Conservation (phyloP, 2,113 vertebrate species). For the Tautogolabrus adspersus region DNA sequence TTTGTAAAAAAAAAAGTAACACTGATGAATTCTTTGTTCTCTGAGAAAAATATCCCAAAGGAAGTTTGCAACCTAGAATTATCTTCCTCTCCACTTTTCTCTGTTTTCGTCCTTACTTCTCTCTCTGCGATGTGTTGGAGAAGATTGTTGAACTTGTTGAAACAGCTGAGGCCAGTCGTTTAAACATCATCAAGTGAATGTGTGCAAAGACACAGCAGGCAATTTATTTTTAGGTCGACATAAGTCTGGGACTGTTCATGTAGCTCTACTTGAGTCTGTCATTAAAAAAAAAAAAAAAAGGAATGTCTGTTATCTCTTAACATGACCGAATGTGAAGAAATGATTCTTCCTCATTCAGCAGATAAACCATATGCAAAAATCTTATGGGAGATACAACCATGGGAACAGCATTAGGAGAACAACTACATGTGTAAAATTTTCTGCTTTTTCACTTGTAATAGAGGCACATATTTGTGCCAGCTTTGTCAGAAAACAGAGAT, state of each 20-base stretch:
- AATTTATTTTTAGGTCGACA: constrained; percentile 42
- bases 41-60: constrained; percentile 75
- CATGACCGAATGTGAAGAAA: constrained; percentile 35
- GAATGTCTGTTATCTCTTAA: constrained; percentile 62
- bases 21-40: constrained; percentile 68
- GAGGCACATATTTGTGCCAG: background rate
- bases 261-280: constrained; percentile 38
- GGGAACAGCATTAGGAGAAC: constrained; percentile 7
- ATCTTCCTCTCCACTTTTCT: constrained; percentile 53
- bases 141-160: constrained; percentile 76
- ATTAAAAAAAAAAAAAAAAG: constrained; percentile 46
- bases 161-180: constrained; percentile 72
- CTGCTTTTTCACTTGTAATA: background rate
- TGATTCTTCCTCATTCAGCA: constrained; percentile 26
- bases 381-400: constrained; percentile 10
- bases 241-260: constrained; percentile 38
- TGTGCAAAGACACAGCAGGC: constrained; percentile 15
- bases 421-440: constrained; percentile 1
- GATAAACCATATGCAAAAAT: constrained; percentile 31
- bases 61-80: constrained; percentile 78
- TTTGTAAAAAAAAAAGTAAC: constrained; percentile 35
- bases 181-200: constrained; percentile 74
- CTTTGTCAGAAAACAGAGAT: background rate
- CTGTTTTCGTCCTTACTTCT: constrained; percentile 50
- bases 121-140: constrained; percentile 55